These are phyloP conservation scores for Meliscaeva auricollis DNA, from an alignment of 2,888 invertebrate species.

Conservation along the genomic window DNA sequence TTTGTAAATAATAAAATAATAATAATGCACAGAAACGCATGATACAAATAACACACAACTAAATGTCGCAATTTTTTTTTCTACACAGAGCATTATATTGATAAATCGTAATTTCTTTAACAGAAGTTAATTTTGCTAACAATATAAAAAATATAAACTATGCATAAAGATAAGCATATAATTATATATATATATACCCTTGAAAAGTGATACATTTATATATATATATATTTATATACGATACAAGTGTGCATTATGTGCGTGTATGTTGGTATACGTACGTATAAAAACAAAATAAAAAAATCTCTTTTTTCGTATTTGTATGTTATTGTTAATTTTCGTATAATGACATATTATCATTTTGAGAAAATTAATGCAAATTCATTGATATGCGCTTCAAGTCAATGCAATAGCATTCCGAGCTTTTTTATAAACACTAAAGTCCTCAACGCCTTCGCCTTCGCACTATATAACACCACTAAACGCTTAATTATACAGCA, in stretches of 20 bases:
- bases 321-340: slow-evolving; percentile 84
- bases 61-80: slow-evolving; percentile 61
- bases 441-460: neutral
- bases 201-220: slow-evolving; percentile 42
- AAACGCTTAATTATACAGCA: slow-evolving; percentile 5
- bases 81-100: slow-evolving; percentile 52
- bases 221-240: slow-evolving; percentile 66
- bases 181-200: slow-evolving; percentile 37
- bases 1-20: slow-evolving; percentile 7
- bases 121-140: slow-evolving; percentile 55
- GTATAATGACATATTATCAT: slow-evolving; percentile 81
- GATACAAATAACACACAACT: slow-evolving; percentile 66
- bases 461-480: neutral
- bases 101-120: slow-evolving; percentile 52
- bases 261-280: slow-evolving; percentile 49
- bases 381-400: slow-evolving; percentile 81
- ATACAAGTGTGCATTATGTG: slow-evolving; percentile 14
- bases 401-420: slow-evolving; percentile 78
- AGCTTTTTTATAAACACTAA: slow-evolving; percentile 63
- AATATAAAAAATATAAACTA: slow-evolving; percentile 36
- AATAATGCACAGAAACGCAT: slow-evolving; percentile 64
- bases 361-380: slow-evolving; percentile 83
- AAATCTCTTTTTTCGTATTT: slow-evolving; percentile 84
- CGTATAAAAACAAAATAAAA: slow-evolving; percentile 76
- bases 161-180: slow-evolving; percentile 39